A percentile compares a stretch with the other conserved stretches of the same genome.
These are phyloP conservation scores for cat (Felis catus) DNA, from an alignment of 2,113 vertebrate genomes.

Conservation along the genomic window F.catus_Fca126_mat1.0 CM031421.1:6934501-6935000, in stretches of 20 bases:
- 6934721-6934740: not conserved
- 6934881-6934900: not conserved
- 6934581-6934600: too few relatives aligned
- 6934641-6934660: not conserved
- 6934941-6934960: not conserved
- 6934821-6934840: not conserved
- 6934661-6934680: not conserved
- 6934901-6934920: not conserved
- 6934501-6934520: too few relatives aligned
- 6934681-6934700: not conserved
- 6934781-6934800: not conserved
- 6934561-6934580: too few relatives aligned
- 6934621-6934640: not conserved
- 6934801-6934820: not conserved
- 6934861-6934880: slow-evolving; percentile 11
- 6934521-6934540: too few relatives aligned
- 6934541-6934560: too few relatives aligned
- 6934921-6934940: slow-evolving; percentile 1
- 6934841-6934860: not conserved
- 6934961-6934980: not conserved
- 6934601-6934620: not conserved
- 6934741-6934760: not conserved
- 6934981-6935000: not conserved
- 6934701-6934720: not conserved
- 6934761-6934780: not conserved